Percentiles rank a stretch among this genome's conserved stretches.
Evolutionary conservation across 1,140 invertebrate species (phyloP).

Genomic region (Hypothenemus hampei): DNA sequence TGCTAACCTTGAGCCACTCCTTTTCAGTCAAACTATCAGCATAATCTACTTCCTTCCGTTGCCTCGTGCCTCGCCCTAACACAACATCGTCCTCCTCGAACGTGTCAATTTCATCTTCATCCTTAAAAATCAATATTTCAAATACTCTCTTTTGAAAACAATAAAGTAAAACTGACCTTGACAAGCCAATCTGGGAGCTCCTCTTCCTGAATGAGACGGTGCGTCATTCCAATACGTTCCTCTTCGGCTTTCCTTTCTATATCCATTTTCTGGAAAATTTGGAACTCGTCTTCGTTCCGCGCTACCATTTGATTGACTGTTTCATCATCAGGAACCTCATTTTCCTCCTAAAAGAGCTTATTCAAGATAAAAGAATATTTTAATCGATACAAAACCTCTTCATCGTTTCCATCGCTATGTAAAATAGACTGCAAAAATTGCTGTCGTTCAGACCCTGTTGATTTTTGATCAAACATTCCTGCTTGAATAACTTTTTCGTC

Average conservation of each 20-base stretch:
- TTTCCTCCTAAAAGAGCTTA: too few species aligned
- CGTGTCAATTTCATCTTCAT: slow-evolving; percentile 62
- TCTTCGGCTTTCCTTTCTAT: slow-evolving; percentile 82
- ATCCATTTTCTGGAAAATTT: slow-evolving; percentile 92
- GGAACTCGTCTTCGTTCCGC: slow-evolving; percentile 91
- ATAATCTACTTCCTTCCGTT: slow-evolving; percentile 97
- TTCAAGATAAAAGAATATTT: too few species aligned
- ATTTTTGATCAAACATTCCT: slow-evolving; percentile 99
- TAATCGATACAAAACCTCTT: too few species aligned
- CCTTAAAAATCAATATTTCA: too few species aligned
- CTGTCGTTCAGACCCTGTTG: slow-evolving; percentile 92
- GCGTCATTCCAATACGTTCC: slow-evolving; percentile 60
- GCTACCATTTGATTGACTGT: slow-evolving; percentile 99
- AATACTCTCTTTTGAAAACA: neutral
- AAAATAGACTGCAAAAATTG: slow-evolving; percentile 94
- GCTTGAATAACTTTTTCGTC: slow-evolving; percentile 99
- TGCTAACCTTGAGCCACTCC: slow-evolving; percentile 95
- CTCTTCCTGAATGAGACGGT: slow-evolving; percentile 86
- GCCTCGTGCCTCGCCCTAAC: slow-evolving; percentile 81
- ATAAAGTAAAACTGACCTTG: slow-evolving; percentile 48
- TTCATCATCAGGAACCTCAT: slow-evolving; percentile 98
- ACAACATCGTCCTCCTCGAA: slow-evolving; percentile 74
- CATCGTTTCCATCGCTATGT: slow-evolving; percentile 88
- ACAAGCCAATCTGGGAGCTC: slow-evolving; percentile 94
- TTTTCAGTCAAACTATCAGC: slow-evolving; percentile 93